A percentile compares a stretch with the other conserved stretches of the same genome.
Conservation (phyloP, 2,113 vertebrate genomes). For the Carettochelys insculpta region DNA sequence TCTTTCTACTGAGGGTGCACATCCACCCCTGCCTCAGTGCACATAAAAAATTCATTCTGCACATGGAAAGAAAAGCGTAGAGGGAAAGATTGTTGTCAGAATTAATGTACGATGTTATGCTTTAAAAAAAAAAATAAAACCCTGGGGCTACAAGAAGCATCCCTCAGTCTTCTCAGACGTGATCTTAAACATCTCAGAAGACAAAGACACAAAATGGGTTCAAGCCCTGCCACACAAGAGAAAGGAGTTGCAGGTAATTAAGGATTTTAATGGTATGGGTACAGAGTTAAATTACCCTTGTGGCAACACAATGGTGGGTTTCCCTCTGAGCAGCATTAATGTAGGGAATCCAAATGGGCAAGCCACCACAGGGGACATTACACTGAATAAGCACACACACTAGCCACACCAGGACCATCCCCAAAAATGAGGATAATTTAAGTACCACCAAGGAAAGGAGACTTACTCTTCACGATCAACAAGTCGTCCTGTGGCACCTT, state of each 20-base stretch:
- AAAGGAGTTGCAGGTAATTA: not conserved
- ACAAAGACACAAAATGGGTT: not conserved
- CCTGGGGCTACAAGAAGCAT: not conserved
- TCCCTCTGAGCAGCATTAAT: constrained; percentile 54
- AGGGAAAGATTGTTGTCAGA: no score
- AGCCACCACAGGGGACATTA: constrained; percentile 66
- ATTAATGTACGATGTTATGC: not conserved
- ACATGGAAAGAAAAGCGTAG: no score
- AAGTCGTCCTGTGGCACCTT: no score
- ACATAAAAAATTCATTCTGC: no score
- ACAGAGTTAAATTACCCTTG: not conserved
- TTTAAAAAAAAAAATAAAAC: not conserved
- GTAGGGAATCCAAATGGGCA: constrained; percentile 60
- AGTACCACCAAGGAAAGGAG: constrained; percentile 57
- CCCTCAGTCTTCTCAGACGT: not conserved
- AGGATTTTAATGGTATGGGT: not conserved
- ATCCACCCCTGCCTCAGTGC: no score
- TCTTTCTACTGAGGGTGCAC: no score
- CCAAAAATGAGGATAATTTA: constrained; percentile 70
- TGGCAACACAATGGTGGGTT: constrained; percentile 37
- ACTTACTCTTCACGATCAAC: constrained; percentile 62
- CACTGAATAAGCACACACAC: constrained; percentile 63
- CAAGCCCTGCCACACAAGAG: not conserved
- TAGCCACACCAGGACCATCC: constrained; percentile 39
- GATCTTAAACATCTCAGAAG: not conserved